Base-by-base conservation (phyloP, 2,113 vertebrate species). In the Heterochromis multidens region DNA sequence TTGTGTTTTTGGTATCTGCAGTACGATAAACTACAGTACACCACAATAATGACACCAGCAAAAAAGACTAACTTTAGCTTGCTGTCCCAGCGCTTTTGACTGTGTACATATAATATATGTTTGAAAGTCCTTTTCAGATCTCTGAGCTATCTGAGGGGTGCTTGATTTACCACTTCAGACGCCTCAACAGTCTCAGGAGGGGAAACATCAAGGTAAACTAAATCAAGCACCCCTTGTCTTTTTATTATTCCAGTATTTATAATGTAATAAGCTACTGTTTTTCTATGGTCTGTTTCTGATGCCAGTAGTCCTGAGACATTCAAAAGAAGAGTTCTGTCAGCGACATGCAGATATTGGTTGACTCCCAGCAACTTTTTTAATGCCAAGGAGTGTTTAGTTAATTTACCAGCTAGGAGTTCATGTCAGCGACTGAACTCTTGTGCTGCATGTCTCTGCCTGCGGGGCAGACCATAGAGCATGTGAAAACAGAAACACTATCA, bases 391-490 rank as follows among this genome's bases (percentile, higher is more conserved):
- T 17, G 86, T 83, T 87, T 37, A 56, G 83, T 82, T 82, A 11
- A 21, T 33, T n/a, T 16, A 54, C 3, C 3, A 77, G 25, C 80
- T 33, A 2, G 85, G 62, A 81, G 81, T 60, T 60, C 0, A 4
- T 59, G 79, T 74, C 31, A 0, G 9, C 5, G 82, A 2, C 81
- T 1, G 57, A 85, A 14, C 80, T 81, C 70, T 76, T 57, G 8
- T 16, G 33, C 80, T 56, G 0, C 37, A 4, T 21, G 85, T 88
- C 85, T 91, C 86, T 76, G 87, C 11, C 52, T 67, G 87, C 70
- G 57, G 43, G 40, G 31, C 88, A 74, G 90, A 89, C 89, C 91
- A 60, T 89, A 91, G 91, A 91, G 94, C 94, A 95, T 94, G 94
- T 89, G 82, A 82, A 94, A 93, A 93, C 87, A 92, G 86, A 83